Percentiles rank a stretch among this genome's conserved stretches.
Evolutionary conservation across 2,888 invertebrate species (phyloP).

Genomic region (Argynnis bischoffii): DNA sequence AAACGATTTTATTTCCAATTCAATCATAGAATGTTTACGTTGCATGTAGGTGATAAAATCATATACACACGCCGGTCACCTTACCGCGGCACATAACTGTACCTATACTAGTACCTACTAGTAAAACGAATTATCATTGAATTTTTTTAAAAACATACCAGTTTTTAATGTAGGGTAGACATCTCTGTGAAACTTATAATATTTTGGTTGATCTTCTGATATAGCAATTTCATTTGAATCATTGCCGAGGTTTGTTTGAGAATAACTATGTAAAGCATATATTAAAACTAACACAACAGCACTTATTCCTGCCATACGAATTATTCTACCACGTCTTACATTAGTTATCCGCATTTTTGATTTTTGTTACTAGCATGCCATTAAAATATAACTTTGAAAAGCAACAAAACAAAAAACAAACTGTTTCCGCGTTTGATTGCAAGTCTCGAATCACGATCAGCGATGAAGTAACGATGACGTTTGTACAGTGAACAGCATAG

Average conservation of each 20-base stretch:
- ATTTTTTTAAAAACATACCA: constrained; percentile 54
- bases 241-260: constrained; percentile 66
- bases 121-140: constrained; percentile 12
- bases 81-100: constrained; percentile 49
- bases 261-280: constrained; percentile 84
- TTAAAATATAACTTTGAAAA: constrained; percentile 21
- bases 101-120: constrained; percentile 27
- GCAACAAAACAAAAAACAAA: constrained; percentile 32
- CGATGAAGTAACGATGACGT: constrained; percentile 30
- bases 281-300: constrained; percentile 82
- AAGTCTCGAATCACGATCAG: constrained; percentile 1
- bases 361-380: constrained; percentile 12
- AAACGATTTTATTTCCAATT: constrained; percentile 4
- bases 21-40: constrained; percentile 27
- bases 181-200: constrained; percentile 63
- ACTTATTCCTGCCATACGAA: constrained; percentile 78
- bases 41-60: constrained; percentile 33
- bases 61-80: constrained; percentile 49
- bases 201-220: constrained; percentile 49
- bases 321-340: constrained; percentile 82
- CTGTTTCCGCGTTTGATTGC: constrained; percentile 14
- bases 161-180: constrained; percentile 68
- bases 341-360: constrained; percentile 83
- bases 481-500: constrained; percentile 18
- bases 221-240: constrained; percentile 46